Evolutionary conservation across 2,113 vertebrate genomes (phyloP).

Genomic region (Baryphthengus martii): DNA sequence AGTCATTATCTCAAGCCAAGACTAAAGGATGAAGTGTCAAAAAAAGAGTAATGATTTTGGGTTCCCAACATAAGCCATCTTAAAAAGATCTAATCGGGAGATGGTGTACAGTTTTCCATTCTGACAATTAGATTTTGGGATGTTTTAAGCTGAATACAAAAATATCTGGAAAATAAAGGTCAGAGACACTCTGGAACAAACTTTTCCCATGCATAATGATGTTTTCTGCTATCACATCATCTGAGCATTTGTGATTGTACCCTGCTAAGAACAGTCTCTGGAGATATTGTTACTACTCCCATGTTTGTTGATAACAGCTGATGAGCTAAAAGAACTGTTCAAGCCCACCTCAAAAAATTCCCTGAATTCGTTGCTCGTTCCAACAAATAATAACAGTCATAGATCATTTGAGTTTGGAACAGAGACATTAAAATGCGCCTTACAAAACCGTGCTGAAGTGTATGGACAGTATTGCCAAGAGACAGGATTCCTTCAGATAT

Average conservation of each 20-base stretch:
- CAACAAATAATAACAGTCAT: background rate
- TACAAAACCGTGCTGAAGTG: background rate
- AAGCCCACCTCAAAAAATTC: background rate
- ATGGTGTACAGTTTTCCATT: background rate
- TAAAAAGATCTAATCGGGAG: background rate
- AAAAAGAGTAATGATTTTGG: background rate
- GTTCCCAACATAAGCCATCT: background rate
- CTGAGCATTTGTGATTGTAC: background rate
- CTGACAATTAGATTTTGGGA: background rate
- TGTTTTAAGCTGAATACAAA: background rate
- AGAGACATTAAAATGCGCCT: background rate
- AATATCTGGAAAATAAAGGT: background rate
- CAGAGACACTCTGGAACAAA: background rate
- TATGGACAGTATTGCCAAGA: background rate
- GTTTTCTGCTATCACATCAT: background rate
- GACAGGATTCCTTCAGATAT: background rate
- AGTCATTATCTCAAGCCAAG: background rate
- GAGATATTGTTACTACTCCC: background rate
- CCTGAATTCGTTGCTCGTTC: background rate
- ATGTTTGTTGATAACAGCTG: background rate
- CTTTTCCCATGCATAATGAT: background rate
- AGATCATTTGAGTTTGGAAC: background rate
- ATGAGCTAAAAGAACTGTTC: background rate
- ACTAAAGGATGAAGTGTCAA: background rate
- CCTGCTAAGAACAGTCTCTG: background rate